Evolutionary conservation across 2,888 invertebrate genomes (phyloP).

Genomic region (Gryllus longicercus): DNA sequence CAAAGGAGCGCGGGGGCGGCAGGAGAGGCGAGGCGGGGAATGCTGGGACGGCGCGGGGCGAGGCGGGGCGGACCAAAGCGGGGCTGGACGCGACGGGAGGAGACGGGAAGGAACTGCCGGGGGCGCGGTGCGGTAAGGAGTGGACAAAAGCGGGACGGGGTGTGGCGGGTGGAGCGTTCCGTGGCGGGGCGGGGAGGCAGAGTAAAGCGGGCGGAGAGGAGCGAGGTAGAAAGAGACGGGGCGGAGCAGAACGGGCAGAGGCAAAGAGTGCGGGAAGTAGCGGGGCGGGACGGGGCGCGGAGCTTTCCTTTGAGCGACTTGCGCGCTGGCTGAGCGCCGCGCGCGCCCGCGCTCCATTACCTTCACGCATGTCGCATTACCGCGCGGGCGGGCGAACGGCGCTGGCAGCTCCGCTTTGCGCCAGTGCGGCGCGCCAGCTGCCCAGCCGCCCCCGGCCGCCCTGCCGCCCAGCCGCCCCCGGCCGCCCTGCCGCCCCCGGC

Average conservation of each 20-base stretch:
- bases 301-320: not conserved
- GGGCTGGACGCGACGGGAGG: too few species aligned
- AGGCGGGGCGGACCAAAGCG: not conserved
- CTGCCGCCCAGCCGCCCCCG: too few species aligned
- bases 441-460: too few species aligned
- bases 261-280: not conserved
- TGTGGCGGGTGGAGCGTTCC: not conserved
- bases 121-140: not conserved
- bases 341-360: not conserved
- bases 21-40: not conserved
- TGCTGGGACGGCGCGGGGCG: not conserved
- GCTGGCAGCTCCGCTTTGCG: too few species aligned
- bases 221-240: too few species aligned
- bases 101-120: not conserved
- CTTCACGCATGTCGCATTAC: not conserved
- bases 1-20: not conserved
- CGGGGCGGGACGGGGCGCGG: not conserved
- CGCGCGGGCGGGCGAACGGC: not conserved
- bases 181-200: not conserved
- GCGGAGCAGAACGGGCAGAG: not conserved
- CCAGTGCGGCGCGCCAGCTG: not conserved
- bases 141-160: not conserved
- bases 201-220: not conserved
- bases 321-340: not conserved
- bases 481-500: too few species aligned